These are phyloP conservation scores for Aphaenogaster ashmeadi DNA, from an alignment of 1,140 invertebrate species.

Conservation along the genomic window DNA sequence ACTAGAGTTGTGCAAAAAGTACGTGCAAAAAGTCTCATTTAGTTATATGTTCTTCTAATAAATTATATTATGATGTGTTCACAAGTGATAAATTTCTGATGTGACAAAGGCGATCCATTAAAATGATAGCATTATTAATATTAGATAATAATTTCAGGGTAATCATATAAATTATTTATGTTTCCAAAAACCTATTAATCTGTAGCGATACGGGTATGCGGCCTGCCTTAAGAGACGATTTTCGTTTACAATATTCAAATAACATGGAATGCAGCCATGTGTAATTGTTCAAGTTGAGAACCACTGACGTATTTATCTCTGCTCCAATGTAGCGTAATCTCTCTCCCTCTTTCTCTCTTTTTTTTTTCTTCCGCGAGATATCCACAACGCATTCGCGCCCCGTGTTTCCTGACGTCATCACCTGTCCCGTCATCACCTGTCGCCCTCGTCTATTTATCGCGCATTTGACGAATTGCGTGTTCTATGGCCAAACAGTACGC, in stretches of 20 bases:
- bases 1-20: neutral
- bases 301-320: neutral
- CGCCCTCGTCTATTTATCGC: slow-evolving; percentile 20
- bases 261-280: neutral
- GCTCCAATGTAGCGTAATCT: slow-evolving; percentile 30
- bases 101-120: neutral
- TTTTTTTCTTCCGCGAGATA: neutral
- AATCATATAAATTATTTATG: neutral
- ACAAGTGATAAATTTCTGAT: neutral
- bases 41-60: neutral
- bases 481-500: neutral
- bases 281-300: slow-evolving; percentile 36
- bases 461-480: slow-evolving; percentile 49
- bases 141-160: neutral
- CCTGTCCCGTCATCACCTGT: neutral
- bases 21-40: neutral
- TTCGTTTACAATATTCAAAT: neutral
- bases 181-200: neutral
- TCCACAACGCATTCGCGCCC: slow-evolving; percentile 3
- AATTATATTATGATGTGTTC: neutral
- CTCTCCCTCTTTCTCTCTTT: neutral
- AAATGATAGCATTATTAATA: neutral
- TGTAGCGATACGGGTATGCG: neutral
- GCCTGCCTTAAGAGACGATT: neutral
- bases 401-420: slow-evolving; percentile 25